phyloP scores from a whole-genome alignment of 1,140 invertebrate genomes.

The Camponotus vicinus region DNA sequence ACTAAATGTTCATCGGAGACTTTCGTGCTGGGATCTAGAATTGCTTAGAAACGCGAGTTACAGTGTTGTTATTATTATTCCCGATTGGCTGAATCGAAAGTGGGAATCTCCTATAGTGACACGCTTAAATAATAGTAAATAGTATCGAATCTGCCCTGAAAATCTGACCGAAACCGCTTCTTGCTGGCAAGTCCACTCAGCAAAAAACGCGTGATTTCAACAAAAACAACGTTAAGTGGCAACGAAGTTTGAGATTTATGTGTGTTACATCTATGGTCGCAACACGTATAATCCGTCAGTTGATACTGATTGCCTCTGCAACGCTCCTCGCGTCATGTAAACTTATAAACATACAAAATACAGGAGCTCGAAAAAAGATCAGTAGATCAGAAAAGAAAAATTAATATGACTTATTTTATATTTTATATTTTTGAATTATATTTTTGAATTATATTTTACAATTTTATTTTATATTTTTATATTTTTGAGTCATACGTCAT shows the following conservation, averaged over 20 bases:
- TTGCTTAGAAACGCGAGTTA: neutral
- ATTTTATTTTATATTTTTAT: no score
- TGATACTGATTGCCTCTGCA: slow-evolving; percentile 22
- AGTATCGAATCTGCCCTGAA: slow-evolving; percentile 42
- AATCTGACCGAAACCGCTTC: slow-evolving; percentile 45
- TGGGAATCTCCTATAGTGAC: neutral
- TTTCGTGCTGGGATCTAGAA: slow-evolving; percentile 20
- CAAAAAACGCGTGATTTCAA: slow-evolving; percentile 38
- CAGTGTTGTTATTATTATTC: slow-evolving; percentile 21
- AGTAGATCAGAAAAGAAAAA: neutral
- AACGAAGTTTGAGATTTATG: slow-evolving; percentile 43
- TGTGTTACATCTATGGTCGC: slow-evolving; percentile 39
- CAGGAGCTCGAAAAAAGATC: neutral
- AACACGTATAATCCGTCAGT: slow-evolving; percentile 38
- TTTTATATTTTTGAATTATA: no score
- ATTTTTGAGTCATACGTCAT: neutral
- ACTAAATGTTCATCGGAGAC: slow-evolving; percentile 5
- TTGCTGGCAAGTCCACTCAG: slow-evolving; percentile 49
- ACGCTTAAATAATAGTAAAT: slow-evolving; percentile 26
- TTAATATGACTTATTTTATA: neutral
- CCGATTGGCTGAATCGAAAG: neutral
- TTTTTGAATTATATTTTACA: no score
- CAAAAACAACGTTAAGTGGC: slow-evolving; percentile 51
- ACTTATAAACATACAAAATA: slow-evolving; percentile 36
- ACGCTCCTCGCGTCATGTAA: no score